phyloP scores from a whole-genome alignment of 1,140 invertebrate species.

The Charaxes varanes region DNA sequence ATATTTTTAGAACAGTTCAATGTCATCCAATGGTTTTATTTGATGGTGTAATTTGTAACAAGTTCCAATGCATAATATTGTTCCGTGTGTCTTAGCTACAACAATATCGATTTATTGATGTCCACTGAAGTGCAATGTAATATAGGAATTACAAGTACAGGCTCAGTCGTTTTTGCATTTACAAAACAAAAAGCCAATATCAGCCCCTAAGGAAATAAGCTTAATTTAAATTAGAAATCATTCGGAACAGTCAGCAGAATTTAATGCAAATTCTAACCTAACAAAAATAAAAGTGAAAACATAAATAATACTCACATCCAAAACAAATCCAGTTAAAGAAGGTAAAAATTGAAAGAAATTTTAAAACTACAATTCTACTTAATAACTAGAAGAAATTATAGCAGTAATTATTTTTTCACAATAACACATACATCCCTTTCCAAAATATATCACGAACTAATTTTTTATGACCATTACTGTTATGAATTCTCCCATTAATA shows the following conservation, averaged over 20 bases:
- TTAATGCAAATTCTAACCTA: constrained; percentile 66
- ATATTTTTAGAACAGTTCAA: too few relatives aligned
- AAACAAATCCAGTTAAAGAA: constrained; percentile 27
- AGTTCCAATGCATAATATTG: background rate
- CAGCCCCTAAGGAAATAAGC: constrained; percentile 65
- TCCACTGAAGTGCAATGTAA: constrained; percentile 23
- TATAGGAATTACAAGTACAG: constrained; percentile 16
- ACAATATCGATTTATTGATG: constrained; percentile 31
- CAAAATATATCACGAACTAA: constrained; percentile 15
- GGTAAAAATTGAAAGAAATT: constrained; percentile 16
- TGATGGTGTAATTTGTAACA: background rate
- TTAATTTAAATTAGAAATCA: constrained; percentile 46
- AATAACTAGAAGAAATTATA: constrained; percentile 4
- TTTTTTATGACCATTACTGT: constrained; percentile 9
- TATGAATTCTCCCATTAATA: constrained; percentile 3
- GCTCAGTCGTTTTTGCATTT: constrained; percentile 27
- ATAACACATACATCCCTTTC: constrained; percentile 13
- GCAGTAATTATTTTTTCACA: constrained; percentile 9
- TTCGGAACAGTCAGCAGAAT: constrained; percentile 61
- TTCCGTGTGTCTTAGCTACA: constrained; percentile 6
- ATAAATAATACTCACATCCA: constrained; percentile 47
- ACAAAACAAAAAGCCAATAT: constrained; percentile 56
- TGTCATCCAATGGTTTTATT: too few relatives aligned
- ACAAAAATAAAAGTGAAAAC: constrained; percentile 34
- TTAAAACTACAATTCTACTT: constrained; percentile 6